Evolutionary conservation across 2,888 invertebrate genomes (phyloP).

Genomic region (Charanyca ferruginea): DNA sequence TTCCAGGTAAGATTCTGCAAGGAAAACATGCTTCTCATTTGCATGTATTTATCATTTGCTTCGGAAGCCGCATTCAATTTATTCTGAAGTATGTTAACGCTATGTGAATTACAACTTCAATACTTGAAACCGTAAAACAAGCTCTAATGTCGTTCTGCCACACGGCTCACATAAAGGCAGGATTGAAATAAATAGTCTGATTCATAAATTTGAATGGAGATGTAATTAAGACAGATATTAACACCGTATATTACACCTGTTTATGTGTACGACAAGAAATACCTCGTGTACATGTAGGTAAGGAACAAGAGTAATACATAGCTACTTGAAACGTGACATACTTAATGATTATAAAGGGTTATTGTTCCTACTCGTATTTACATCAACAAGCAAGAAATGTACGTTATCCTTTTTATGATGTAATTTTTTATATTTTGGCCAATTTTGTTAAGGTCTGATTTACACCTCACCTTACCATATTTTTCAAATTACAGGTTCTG

Average conservation of each 20-base stretch:
- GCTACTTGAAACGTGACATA: conserved; percentile 21
- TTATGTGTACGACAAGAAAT: conserved; percentile 51
- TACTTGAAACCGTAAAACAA: conserved; percentile 43
- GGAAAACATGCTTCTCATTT: conserved; percentile 79
- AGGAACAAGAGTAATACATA: conserved; percentile 15
- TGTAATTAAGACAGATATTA: conserved; percentile 65
- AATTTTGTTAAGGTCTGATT: not conserved
- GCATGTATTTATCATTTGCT: conserved; percentile 77
- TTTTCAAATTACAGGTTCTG: not conserved
- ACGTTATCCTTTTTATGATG: not conserved
- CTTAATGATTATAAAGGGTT: conserved; percentile 23
- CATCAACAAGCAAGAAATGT: not conserved
- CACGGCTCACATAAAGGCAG: conserved; percentile 56
- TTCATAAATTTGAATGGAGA: conserved; percentile 68
- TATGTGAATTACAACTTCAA: conserved; percentile 58
- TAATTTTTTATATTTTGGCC: not conserved
- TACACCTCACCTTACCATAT: too few species aligned
- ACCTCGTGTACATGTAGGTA: conserved; percentile 27
- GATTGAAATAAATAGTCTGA: conserved; percentile 66
- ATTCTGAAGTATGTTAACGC: conserved; percentile 60
- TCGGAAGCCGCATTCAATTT: conserved; percentile 60
- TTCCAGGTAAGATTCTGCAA: conserved; percentile 95
- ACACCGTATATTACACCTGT: conserved; percentile 41
- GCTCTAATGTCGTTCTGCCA: conserved; percentile 27
- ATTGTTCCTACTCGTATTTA: conserved; percentile 4